Evolutionary conservation across 1,140 invertebrate species (phyloP), one percentile per base, ranked within the genome.

Genomic region (Philotrypesis tridentata): DNA sequence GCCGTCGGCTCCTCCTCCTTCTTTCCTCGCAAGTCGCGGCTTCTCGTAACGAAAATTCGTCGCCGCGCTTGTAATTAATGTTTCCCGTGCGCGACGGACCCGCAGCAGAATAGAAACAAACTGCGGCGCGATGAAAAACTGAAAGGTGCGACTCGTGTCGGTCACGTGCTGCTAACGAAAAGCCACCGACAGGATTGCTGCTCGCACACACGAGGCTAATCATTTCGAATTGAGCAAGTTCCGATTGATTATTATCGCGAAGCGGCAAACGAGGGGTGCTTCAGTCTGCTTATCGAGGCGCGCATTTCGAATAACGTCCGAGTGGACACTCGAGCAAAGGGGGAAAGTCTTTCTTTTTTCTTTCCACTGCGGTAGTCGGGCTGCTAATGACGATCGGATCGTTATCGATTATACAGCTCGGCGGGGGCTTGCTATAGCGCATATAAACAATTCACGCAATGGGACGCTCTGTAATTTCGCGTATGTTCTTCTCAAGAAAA

Each of bases 171-270:
- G 29, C 4, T 12, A 17, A n/a, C n/a, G n/a, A n/a, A n/a, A n/a
- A n/a, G n/a, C n/a, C n/a, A n/a, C n/a, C n/a, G n/a, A n/a, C n/a
- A n/a, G n/a, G n/a, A n/a, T n/a, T n/a, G n/a, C n/a, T n/a, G n/a
- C n/a, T n/a, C n/a, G n/a, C n/a, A 27, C n/a, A 40, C 11, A 74
- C 17, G 29, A 17, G 77, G 85, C 85, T 86, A 90, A 90, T 90
- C 89, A 90, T 91, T 91, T 90, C 89, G 87, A 89, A 91, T 90
- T 91, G 89, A 89, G 84, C 88, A 88, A 87, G 86, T 87, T 83
- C 87, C 88, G 87, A 89, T 90, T 91, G 89, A 91, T 90, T 91
- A 90, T 90, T 89, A 89, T 89, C 87, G 87, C 87, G 86, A 75
- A 71, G 31, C 85, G 70, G 84, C 87, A 90, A 90, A 90, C 89